Evolutionary conservation across 2,888 invertebrate genomes (phyloP), one percentile per base, ranked within the genome.

Genomic region (Lasioglossum pauxillum): DNA sequence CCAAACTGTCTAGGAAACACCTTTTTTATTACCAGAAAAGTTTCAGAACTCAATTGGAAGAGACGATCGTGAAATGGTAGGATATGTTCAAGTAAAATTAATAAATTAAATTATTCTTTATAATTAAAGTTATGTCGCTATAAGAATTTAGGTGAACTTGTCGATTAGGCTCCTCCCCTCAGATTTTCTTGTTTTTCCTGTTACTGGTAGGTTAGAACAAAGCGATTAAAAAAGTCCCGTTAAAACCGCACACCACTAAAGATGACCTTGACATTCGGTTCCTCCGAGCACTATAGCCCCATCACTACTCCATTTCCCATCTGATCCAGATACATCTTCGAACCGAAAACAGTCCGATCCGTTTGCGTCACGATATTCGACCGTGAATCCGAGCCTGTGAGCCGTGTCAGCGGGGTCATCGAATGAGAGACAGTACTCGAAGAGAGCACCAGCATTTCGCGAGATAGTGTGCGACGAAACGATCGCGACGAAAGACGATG

Each of bases 361-460:
- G 46, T 67, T 69, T 74, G 53, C 74, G 79, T 44, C 69, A 57
- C 44, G 75, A 82, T 84, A 53, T 79, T 60, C 57, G 60, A 69
- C 60, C 31, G 27, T 74, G n/a, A 19, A 73, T 82, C 87, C 84
- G 87, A 80, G 81, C 77, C 84, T 86, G 83, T 14, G 31, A 78
- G 35, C 46, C 31, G 75, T 82, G 82, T 88, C 89, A 78, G 44
- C 57, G 73, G 69, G 90, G 88, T 90, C 88, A 90, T 87, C 89
- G 38, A n/a, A 35, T 60, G 74, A 73, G 75, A 16, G 71, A 53
- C 72, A 72, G 64, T 60, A 57, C 74, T 23, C 8, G 5, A 49
- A 57, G 35, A 31, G 64, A 35, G 31, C 64, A 38, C n/a, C 69
- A 23, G 41, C 71, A 64, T 31, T 44, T n/a, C 46, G 31, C 4